These are phyloP conservation scores for Rhopalosiphum padi DNA, from an alignment of 1,140 invertebrate genomes.

Conservation along the genomic window DNA sequence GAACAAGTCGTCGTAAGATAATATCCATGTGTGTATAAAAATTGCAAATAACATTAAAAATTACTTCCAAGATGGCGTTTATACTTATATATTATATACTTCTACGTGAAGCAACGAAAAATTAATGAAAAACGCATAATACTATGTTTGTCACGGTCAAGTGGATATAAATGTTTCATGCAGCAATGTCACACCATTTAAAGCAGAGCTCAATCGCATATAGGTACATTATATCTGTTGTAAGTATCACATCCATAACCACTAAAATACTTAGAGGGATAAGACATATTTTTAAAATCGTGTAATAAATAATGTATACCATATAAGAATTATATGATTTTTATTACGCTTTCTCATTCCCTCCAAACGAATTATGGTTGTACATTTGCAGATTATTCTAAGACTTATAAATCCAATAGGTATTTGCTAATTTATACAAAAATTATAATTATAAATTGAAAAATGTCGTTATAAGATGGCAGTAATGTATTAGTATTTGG, in stretches of 20 bases:
- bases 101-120: neutral
- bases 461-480: too few relatives aligned
- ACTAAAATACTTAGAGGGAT: neutral
- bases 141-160: slow-evolving; percentile 36
- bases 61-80: neutral
- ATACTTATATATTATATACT: neutral
- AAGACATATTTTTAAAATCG: neutral
- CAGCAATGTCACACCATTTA: neutral
- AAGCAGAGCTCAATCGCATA: neutral
- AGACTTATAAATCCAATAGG: too few relatives aligned
- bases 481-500: too few relatives aligned
- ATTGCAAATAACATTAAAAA: neutral
- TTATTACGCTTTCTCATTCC: neutral
- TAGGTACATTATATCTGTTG: neutral
- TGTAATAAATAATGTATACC: too few relatives aligned
- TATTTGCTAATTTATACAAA: too few relatives aligned
- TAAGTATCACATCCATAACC: neutral
- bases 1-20: neutral
- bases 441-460: too few relatives aligned
- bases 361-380: neutral
- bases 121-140: neutral
- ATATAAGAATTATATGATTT: neutral
- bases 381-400: neutral
- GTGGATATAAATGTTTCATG: neutral
- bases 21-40: neutral